Conservation (phyloP, 2,113 vertebrate genomes). For the Xiphophorus maculatus region DNA sequence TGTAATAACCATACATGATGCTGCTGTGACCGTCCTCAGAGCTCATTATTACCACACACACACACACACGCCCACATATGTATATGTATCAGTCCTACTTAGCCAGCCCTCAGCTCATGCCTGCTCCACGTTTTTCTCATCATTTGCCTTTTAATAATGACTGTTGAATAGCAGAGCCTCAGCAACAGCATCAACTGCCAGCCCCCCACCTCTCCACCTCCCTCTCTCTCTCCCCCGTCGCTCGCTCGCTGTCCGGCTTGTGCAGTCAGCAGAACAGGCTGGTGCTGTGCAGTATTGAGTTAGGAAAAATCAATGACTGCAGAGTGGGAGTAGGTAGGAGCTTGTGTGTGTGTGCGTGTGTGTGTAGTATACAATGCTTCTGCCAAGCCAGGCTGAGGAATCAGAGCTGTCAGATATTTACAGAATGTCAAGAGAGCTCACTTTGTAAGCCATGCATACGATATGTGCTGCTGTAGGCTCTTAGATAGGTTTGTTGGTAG, state of each 20-base stretch:
- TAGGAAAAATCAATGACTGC: conserved; percentile 77
- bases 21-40: conserved; percentile 11
- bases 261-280: conserved; percentile 81
- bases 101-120: conserved; percentile 25
- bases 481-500: not conserved
- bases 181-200: conserved; percentile 47
- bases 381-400: conserved; percentile 45
- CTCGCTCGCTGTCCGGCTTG: conserved; percentile 61
- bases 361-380: conserved; percentile 18
- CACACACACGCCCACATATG: not conserved
- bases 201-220: not conserved
- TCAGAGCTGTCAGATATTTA: conserved; percentile 58
- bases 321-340: conserved; percentile 64
- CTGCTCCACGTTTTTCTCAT: conserved; percentile 36
- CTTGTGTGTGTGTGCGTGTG: conserved; percentile 25
- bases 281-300: conserved; percentile 76
- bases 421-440: conserved; percentile 35
- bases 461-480: not conserved
- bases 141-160: conserved; percentile 60
- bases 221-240: not conserved
- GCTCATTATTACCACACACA: not conserved
- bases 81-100: not conserved
- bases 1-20: conserved; percentile 9
- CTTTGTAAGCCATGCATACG: conserved; percentile 7
- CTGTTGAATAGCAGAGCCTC: conserved; percentile 60